These are phyloP conservation scores for Diorhabda carinulata DNA, from an alignment of 1,140 invertebrate genomes.

Conservation along the genomic window DNA sequence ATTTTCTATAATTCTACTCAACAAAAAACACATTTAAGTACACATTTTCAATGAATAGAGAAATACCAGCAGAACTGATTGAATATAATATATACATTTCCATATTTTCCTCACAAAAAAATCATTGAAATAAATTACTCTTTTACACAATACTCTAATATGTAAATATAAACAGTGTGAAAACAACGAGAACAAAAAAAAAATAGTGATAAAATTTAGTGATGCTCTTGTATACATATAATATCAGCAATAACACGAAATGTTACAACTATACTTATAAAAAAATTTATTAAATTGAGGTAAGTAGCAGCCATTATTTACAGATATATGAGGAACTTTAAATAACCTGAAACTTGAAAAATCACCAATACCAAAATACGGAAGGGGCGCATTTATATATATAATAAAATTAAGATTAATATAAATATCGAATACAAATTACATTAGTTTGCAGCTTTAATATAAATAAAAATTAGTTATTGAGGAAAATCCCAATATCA, in stretches of 20 bases:
- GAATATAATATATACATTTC: not conserved
- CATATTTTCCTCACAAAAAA: not conserved
- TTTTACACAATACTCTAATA: not conserved
- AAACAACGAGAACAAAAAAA: not conserved
- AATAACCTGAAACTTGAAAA: not conserved
- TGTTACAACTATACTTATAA: constrained; percentile 19
- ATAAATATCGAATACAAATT: no score
- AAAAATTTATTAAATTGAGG: constrained; percentile 16
- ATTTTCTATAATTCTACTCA: not conserved
- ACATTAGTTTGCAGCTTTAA: no score
- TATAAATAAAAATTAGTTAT: no score
- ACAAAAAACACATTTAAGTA: not conserved
- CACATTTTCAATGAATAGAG: not conserved
- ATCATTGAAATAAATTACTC: not conserved
- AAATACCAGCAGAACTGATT: not conserved
- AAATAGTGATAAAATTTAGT: not conserved
- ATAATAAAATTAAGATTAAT: no score
- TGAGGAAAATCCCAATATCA: no score
- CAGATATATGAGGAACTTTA: constrained; percentile 19
- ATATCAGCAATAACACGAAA: constrained; percentile 19
- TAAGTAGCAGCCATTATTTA: constrained; percentile 24
- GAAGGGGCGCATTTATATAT: not conserved
- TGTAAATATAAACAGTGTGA: constrained; percentile 1
- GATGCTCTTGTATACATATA: constrained; percentile 10
- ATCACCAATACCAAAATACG: not conserved